Conservation (phyloP, 2,797 vertebrate species). For the Lepidocolaptes lacrymiger region DNA sequence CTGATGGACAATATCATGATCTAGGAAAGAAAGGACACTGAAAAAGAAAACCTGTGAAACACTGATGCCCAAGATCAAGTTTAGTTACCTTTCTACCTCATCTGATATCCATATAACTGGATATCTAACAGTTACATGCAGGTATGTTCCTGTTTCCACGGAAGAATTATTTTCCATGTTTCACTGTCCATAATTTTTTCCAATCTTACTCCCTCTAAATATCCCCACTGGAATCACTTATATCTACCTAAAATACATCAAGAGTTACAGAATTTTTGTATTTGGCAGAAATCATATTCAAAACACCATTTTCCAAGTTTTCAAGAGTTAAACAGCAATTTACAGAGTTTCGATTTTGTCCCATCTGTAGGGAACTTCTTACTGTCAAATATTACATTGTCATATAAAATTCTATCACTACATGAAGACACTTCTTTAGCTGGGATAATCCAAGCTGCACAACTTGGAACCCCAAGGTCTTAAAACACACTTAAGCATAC, state of each 20-base stretch:
- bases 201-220: not conserved
- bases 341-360: not conserved
- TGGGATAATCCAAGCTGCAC: not conserved
- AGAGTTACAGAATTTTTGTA: not conserved
- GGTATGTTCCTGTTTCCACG: not conserved
- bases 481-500: not conserved
- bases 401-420: not conserved
- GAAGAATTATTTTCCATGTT: not conserved
- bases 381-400: no score
- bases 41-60: not conserved
- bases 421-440: not conserved
- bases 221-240: not conserved
- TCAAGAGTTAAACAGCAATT: not conserved
- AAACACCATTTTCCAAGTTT: not conserved
- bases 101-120: not conserved
- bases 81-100: not conserved
- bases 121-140: not conserved
- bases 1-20: accelerated
- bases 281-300: not conserved
- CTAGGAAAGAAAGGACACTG: not conserved
- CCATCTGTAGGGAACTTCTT: not conserved
- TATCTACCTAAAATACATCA: not conserved
- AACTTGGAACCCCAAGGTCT: not conserved
- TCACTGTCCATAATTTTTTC: not conserved
- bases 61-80: not conserved